Evolutionary conservation across 2,797 vertebrate species (phyloP), one percentile per base, ranked within the genome.

Genomic region (Poeciliopsis infans): DNA sequence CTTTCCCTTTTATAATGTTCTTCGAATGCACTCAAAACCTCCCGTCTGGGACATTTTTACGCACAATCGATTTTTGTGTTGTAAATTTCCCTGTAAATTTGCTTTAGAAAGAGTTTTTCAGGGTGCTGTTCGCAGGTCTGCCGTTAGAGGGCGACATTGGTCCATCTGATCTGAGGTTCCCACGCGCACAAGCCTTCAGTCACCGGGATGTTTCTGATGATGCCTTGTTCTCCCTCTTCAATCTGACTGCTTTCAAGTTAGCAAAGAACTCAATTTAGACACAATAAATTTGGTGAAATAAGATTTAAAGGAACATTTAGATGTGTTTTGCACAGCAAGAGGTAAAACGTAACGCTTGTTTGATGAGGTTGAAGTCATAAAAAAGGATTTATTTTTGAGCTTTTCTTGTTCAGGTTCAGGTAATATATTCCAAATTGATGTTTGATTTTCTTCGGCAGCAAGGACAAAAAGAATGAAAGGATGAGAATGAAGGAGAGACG

Each of bases 61-160:
- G 41, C 11, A 39, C 39, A 3, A 25, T 8, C 16, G 41, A 8
- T 25, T 57, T 74, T 28, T 3, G 43, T 4, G 23, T 64, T 31
- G 25, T 68, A 25, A 33, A 4, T 25, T 28, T 57, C 55, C n/a
- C 55, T 57, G 25, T 57, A 57, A 57, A 57, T 57, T 28, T 31
- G 7, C 28, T 74, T 2, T 33, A 28, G 20, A 28, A 31, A 0
- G 8, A 1, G 36, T n/a, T 71, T 57, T 45, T 0, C 43, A 46
- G 77, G 36, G 16, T 68, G 85, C 8, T 13, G 69, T 88, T 82
- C 5, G 6, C 41, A 5, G 12, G 0, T 15, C 1, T 0, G 79
- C 78, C 93, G 81, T 85, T 82, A 77, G 93, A 84, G 90, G 93
- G 93, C 91, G 91, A 84, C 81, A 86, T 87, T 79, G 86, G 70